Evolutionary conservation across 2,888 invertebrate genomes (phyloP), one percentile per base, ranked within the genome.

Genomic region (Hirtodrosophila alboralis): DNA sequence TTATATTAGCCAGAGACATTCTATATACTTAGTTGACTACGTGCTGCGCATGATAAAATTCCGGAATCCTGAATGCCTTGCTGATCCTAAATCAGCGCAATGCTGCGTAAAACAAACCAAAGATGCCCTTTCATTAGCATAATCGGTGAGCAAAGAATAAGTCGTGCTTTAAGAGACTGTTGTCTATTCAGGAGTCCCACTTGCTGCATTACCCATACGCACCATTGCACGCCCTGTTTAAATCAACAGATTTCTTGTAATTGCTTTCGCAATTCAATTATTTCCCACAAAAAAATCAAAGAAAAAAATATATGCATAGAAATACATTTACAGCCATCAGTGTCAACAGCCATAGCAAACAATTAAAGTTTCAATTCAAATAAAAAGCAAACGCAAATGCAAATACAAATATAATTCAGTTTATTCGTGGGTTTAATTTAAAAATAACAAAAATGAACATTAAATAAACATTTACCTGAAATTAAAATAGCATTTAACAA

Each of bases 231-330:
- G 60, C 45, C 14, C 44, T 59, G 66, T 76, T 64, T 75, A 69
- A 72, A 72, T 57, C 69, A 80, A 80, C 81, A 79, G 66, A 72
- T 67, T 76, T 64, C 57, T 40, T 69, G 81, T 81, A 80, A 80
- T 79, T 79, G 79, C 79, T 76, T 76, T 76, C 64, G 56, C 60
- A 81, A 81, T 80, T 76, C 76, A 81, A 78, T 78, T 74, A 74
- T 61, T 75, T 65, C 48, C 61, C 54, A 51, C 41, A 60, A 51
- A 47, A n/a, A n/a, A n/a, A n/a, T n/a, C n/a, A n/a, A n/a, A n/a
- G n/a, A n/a, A n/a, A n/a, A n/a, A 33, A 44, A 51, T 4, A 23
- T 6, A 43, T n/a, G 34, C 10, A 43, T 8, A 47, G 10, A 10
- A 27, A 12, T 14, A 26, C 47, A 36, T 13, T 16, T 34, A 27